Evolutionary conservation across 2,797 vertebrate species (phyloP).

Genomic region (Distichodus sexfasciatus): DNA sequence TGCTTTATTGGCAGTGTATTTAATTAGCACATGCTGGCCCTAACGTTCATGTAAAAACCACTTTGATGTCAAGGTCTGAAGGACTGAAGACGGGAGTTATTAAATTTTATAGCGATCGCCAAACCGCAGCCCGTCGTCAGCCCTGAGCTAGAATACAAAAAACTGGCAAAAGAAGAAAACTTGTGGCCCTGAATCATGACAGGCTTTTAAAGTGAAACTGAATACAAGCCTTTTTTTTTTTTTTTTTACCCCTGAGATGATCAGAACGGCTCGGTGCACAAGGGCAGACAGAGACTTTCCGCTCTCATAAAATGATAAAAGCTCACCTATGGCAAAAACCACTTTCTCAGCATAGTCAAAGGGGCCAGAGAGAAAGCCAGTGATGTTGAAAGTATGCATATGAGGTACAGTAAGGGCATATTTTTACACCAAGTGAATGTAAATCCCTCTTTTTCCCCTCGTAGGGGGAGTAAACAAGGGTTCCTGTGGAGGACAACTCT

Average conservation of each 20-base stretch:
- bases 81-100: no score
- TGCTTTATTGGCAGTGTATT: no score
- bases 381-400: no score
- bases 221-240: slow-evolving; percentile 23
- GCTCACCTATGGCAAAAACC: neutral
- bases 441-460: neutral
- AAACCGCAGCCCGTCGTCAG: no score
- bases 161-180: slow-evolving; percentile 15
- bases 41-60: no score
- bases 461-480: slow-evolving; percentile 36
- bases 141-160: neutral
- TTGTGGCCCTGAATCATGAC: slow-evolving; percentile 7
- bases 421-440: neutral
- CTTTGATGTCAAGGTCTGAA: no score
- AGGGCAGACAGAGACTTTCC: neutral
- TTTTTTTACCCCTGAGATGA: slow-evolving; percentile 28
- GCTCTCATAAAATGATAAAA: neutral
- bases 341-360: no score
- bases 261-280: neutral
- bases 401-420: no score
- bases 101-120: no score
- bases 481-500: neutral
- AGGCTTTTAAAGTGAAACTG: neutral
- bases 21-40: no score
- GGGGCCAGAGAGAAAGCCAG: neutral